phyloP scores from a whole-genome alignment of 2,888 invertebrate genomes.

The Eulithis testata region DNA sequence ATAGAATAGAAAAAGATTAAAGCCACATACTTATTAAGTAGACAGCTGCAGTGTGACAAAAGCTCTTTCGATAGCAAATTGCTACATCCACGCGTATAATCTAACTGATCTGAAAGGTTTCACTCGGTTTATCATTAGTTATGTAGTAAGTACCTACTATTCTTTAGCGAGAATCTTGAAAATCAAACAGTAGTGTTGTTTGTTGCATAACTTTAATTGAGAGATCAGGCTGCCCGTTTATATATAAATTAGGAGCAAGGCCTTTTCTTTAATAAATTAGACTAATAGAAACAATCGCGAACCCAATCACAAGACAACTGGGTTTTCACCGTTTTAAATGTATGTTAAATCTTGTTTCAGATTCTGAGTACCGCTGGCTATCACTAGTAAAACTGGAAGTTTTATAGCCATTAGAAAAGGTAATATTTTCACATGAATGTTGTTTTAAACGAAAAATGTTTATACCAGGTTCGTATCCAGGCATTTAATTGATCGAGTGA shows the following conservation, averaged over 20 bases:
- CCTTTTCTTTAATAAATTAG: slow-evolving; percentile 34
- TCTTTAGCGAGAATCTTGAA: slow-evolving; percentile 9
- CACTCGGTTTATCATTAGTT: slow-evolving; percentile 8
- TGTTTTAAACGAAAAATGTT: too few relatives aligned
- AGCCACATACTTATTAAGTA: slow-evolving; percentile 23
- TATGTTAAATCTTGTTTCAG: slow-evolving; percentile 52
- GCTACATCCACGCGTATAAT: slow-evolving; percentile 15
- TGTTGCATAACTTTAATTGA: slow-evolving; percentile 41
- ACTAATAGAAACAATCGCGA: slow-evolving; percentile 21
- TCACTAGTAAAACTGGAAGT: slow-evolving; percentile 49
- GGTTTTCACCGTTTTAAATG: slow-evolving; percentile 3
- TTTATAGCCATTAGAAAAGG: slow-evolving; percentile 48
- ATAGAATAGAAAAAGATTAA: slow-evolving; percentile 28
- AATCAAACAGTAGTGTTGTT: slow-evolving; percentile 23
- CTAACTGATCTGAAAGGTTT: slow-evolving; percentile 21
- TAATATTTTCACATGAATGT: slow-evolving; percentile 11
- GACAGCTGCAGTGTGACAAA: slow-evolving; percentile 34
- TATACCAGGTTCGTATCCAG: too few relatives aligned
- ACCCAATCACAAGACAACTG: slow-evolving; percentile 4
- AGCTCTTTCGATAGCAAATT: slow-evolving; percentile 25
- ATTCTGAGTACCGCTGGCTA: slow-evolving; percentile 40
- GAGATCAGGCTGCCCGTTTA: slow-evolving; percentile 35
- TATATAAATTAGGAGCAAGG: slow-evolving; percentile 44
- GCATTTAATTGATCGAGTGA: too few relatives aligned
- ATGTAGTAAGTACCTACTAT: slow-evolving; percentile 12